Evolutionary conservation across 2,797 vertebrate genomes (phyloP), one percentile per base, ranked within the genome.

Genomic region (Trichosurus vulpecula): DNA sequence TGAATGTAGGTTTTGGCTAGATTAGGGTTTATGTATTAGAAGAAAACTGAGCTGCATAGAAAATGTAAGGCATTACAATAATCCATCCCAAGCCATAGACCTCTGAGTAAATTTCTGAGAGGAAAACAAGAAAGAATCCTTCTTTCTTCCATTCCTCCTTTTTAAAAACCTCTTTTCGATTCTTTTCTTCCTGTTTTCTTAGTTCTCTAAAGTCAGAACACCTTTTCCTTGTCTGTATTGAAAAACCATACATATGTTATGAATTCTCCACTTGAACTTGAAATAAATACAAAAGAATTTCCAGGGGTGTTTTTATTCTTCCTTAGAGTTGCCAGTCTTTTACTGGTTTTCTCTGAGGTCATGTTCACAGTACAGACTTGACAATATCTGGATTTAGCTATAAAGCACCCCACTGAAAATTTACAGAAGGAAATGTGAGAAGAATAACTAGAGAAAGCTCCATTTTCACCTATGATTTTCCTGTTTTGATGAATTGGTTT

Each of bases 161-260:
- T 87, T 87, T 51, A 10, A 74, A 47, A 66, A 47, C 12, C 9
- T 87, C 22, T 93, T 52, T 94, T n/a, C 57, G 51, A 54, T 66
- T 94, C 61, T 1, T 22, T 92, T 91, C n/a, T 95, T 95, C 89
- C 52, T 91, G 51, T 94, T 90, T 91, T 96, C n/a, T 91, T 57
- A 54, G 66, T 90, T 54, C 61, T 9, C 81, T 93, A 66, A 53
- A n/a, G 12, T 94, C 57, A 55, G 93, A 91, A 47, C n/a, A 90
- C 51, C 4, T 61, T 25, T 22, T 94, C 25, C 91, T 93, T 95
- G 90, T 27, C 29, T 4, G n/a, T 19, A 41, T 1, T 47, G 13
- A 27, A 91, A 52, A 91, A 52, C 66, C 91, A 94, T 93, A 35
- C 4, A 53, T n/a, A 52, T 19, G 29, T 41, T 54, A 54, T 92